Evolutionary conservation across 2,113 vertebrate species (phyloP).

Genomic region (Okapia johnstoni): DNA sequence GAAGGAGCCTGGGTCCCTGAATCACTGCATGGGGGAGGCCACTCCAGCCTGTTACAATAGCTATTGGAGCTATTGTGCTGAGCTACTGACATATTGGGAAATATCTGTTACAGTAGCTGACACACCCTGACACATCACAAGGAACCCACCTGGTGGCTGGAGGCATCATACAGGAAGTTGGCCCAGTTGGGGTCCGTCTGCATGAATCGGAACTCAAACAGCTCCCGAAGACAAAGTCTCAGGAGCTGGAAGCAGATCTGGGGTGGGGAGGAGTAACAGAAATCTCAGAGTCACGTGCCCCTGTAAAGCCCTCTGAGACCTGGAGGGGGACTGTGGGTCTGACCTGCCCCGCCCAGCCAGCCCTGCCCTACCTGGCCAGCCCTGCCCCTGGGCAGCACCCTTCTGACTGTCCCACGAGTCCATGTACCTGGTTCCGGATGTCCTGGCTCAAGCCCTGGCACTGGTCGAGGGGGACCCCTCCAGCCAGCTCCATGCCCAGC

Average conservation of each 20-base stretch:
- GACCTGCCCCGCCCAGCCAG: neutral
- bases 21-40: neutral
- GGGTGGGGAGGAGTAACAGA: neutral
- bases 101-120: neutral
- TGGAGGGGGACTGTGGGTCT: accelerated
- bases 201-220: slow-evolving; percentile 96
- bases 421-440: slow-evolving; percentile 85
- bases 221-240: slow-evolving; percentile 88
- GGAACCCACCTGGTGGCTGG: slow-evolving; percentile 84
- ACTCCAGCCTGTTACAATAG: neutral
- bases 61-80: neutral
- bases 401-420: accelerated
- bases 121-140: neutral
- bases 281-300: accelerated
- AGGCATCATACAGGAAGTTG: slow-evolving; percentile 91
- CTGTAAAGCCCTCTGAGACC: neutral
- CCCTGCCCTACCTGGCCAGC: neutral
- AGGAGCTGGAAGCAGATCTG: slow-evolving; percentile 90
- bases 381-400: neutral
- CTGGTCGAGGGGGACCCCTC: slow-evolving; percentile 88
- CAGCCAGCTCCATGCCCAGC: slow-evolving; percentile 87
- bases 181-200: slow-evolving; percentile 96
- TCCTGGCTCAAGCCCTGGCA: slow-evolving; percentile 88
- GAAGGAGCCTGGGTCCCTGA: neutral
- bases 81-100: neutral